Base-by-base conservation (phyloP, 1,140 invertebrate genomes). In the Latrodectus geometricus region DNA sequence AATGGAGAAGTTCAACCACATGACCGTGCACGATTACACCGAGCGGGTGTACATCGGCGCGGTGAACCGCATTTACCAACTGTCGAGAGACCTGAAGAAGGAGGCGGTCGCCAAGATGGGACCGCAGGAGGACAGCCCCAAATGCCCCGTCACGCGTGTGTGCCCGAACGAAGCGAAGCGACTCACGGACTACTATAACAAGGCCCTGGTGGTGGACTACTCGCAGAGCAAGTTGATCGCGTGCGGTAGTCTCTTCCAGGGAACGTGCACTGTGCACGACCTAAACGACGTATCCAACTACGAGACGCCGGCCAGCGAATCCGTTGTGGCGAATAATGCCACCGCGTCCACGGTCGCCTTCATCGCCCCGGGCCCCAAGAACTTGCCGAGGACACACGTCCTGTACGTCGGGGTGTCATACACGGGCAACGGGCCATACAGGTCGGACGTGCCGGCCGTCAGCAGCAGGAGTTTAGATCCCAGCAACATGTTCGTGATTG, bases 361-460 rank as follows among this genome's bases (percentile, higher is more conserved):
- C 91, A 98, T 99, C 88, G 97, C 97, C 0, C 97, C 97, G 0
- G 97, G 97, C 0, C 97, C 97, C n/a, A 86, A 88, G 56, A 82
- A 86, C 56, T 50, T 88, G 90, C 92, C 92, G 48, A 96, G 96
- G 4, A 95, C 96, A 48, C 94, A 96, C 17, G 97, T 98, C 7
- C 95, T 99, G 93, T 99, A 99, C 91, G 97, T 99, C n/a, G 98
- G 97, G 68, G 97, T 98, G 9, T 97, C 97, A 0, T 98, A 95
- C 91, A 98, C 97, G 0, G 94, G 95, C 48, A 97, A 97, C 89
- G 98, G 97, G 21, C 96, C 96, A 0, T 98, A 98, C 92, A 93
- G 97, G 79, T 96, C 95, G 61, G 96, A 98, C 91, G 96, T 99
- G 69, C 98, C 98, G 20, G 96, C 98, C 3, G 96, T 99, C 73